Percentiles rank a stretch among this genome's conserved stretches.
These are phyloP conservation scores for Bubo bubo DNA, from an alignment of 2,113 vertebrate genomes.

Conservation along the genomic window DNA sequence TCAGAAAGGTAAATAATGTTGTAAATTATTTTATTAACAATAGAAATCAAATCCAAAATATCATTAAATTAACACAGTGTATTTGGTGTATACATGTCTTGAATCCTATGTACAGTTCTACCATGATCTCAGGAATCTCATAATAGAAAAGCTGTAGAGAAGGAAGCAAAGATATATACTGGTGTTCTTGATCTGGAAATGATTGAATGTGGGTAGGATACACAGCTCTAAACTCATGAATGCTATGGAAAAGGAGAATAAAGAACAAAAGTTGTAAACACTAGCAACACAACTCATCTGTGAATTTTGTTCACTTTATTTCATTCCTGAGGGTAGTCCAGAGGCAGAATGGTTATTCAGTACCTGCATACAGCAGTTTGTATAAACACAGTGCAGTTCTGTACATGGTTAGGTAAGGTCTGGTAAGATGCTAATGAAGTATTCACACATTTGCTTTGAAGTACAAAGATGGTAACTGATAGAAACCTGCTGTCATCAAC, in stretches of 20 bases:
- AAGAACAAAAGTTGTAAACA: neutral
- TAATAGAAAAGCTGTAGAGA: neutral
- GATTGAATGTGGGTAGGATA: neutral
- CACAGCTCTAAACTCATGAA: neutral
- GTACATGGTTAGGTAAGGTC: neutral
- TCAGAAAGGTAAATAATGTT: neutral
- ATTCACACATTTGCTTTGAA: neutral
- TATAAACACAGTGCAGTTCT: neutral
- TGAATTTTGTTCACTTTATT: neutral
- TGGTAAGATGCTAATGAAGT: neutral
- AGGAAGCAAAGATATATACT: neutral
- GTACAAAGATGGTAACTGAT: neutral
- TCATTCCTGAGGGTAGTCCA: neutral
- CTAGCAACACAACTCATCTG: neutral
- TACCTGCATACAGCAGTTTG: neutral
- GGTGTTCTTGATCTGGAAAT: neutral
- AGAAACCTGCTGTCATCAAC: neutral
- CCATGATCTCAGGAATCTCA: neutral
- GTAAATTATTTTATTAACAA: neutral
- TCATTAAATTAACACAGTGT: neutral
- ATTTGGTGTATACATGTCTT: neutral
- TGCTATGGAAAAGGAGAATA: neutral
- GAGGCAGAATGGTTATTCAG: neutral
- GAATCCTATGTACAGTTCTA: neutral
- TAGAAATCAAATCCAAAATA: neutral